phyloP scores from a whole-genome alignment of 1,140 invertebrate genomes.

The Drosophila mayri region DNA sequence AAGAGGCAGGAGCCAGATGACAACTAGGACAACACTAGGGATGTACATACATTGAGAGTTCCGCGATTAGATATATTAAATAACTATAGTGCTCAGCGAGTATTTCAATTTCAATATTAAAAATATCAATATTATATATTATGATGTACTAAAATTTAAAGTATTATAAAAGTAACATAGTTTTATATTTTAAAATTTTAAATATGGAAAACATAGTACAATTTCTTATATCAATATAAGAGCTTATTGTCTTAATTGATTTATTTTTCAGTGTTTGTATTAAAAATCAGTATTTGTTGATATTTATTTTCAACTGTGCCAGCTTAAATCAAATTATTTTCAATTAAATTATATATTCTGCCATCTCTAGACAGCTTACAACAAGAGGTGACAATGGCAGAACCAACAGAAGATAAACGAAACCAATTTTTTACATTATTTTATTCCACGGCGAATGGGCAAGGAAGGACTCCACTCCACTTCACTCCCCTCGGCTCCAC shows the following conservation, averaged over 20 bases:
- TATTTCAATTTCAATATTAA: no score
- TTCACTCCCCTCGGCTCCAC: background rate
- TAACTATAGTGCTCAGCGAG: no score
- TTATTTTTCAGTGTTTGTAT: no score
- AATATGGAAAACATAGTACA: background rate
- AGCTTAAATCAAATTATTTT: no score
- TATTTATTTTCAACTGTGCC: no score
- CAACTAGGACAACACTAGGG: background rate
- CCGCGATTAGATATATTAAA: background rate
- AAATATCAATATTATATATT: no score
- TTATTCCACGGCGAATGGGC: conserved; percentile 4
- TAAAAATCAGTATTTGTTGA: no score
- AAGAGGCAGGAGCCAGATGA: background rate
- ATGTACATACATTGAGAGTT: background rate
- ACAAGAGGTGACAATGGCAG: conserved; percentile 15
- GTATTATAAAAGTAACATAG: background rate
- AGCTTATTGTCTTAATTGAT: no score
- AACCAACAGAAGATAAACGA: conserved; percentile 4
- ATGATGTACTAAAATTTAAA: background rate
- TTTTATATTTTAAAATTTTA: background rate
- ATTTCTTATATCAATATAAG: no score
- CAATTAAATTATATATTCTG: background rate
- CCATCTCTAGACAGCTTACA: background rate
- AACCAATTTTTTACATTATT: conserved; percentile 25
- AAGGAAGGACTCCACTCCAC: background rate